Evolutionary conservation across 2,888 invertebrate species (phyloP).

Genomic region (Lepidochitona cinerea): DNA sequence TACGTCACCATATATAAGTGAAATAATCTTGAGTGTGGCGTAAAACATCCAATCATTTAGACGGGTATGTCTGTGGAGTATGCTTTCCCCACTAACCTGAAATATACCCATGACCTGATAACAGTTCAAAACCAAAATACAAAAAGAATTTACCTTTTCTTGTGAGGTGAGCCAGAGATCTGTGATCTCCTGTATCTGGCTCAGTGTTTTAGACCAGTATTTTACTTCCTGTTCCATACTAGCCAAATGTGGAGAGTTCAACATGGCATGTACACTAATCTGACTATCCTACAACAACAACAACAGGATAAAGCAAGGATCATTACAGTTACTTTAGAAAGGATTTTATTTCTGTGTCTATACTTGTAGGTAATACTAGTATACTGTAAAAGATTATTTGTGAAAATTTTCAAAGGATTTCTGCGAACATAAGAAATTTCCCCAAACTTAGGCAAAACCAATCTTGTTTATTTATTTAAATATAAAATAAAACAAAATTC

Average conservation of each 20-base stretch:
- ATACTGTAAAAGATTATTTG: background rate
- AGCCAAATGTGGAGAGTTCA: slow-evolving; percentile 61
- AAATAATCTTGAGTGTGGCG: too few species aligned
- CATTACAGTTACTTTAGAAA: too few species aligned
- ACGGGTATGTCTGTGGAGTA: background rate
- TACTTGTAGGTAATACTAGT: background rate
- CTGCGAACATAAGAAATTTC: background rate
- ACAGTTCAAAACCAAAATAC: too few species aligned
- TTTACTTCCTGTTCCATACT: slow-evolving; percentile 60
- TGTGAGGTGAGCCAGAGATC: slow-evolving; percentile 65
- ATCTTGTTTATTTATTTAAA: too few species aligned
- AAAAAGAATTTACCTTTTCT: slow-evolving; percentile 64
- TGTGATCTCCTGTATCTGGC: slow-evolving; percentile 66
- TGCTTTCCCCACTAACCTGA: too few species aligned
- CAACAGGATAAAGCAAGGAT: too few species aligned
- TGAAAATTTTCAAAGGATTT: background rate
- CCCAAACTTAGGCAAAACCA: too few species aligned
- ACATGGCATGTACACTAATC: slow-evolving; percentile 55
- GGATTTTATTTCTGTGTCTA: background rate
- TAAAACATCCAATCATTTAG: too few species aligned
- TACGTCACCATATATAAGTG: too few species aligned
- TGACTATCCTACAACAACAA: slow-evolving; percentile 66
- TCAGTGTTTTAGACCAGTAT: slow-evolving; percentile 54
- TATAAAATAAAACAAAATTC: too few species aligned
- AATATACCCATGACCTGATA: too few species aligned